Conservation (phyloP, 1,140 invertebrate species). For the Lepidostoma basale region DNA sequence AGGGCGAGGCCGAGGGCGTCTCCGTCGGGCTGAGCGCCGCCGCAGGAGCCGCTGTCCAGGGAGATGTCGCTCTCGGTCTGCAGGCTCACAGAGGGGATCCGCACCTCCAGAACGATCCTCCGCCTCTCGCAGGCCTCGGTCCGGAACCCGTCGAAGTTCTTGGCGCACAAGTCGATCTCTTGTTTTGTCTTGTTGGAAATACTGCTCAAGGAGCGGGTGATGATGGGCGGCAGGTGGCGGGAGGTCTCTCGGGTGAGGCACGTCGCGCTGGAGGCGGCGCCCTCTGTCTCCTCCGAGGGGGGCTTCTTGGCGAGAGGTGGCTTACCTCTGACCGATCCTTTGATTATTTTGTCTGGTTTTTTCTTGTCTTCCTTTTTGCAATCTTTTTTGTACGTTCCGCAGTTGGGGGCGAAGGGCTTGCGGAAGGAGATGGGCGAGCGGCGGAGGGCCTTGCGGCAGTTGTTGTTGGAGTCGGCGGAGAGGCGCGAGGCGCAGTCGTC, state of each 20-base stretch:
- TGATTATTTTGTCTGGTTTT: conserved; percentile 14
- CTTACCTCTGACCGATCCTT: conserved; percentile 9
- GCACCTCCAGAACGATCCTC: conserved; percentile 34
- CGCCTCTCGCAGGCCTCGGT: not conserved
- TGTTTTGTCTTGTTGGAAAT: conserved; percentile 7
- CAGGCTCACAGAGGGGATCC: conserved; percentile 28
- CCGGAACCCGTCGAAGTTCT: conserved; percentile 17
- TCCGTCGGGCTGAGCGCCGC: no score
- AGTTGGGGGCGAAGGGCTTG: not conserved
- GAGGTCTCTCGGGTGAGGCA: conserved; percentile 6
- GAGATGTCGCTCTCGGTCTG: conserved; percentile 23
- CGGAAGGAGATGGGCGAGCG: conserved; percentile 11
- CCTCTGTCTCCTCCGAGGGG: not conserved
- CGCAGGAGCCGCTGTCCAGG: not conserved
- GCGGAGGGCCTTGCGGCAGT: not conserved
- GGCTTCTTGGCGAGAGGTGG: not conserved
- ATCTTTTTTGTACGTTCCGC: not conserved
- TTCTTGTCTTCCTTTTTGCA: conserved; percentile 17
- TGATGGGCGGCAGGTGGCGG: conserved; percentile 31
- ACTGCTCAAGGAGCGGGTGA: conserved; percentile 33
- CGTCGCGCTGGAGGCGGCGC: not conserved
- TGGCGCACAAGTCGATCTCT: conserved; percentile 13
- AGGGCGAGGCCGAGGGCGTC: not conserved
- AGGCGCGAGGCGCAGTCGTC: not conserved
- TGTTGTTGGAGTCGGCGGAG: conserved; percentile 19